Base-by-base conservation (phyloP, 2,113 vertebrate genomes). In the Jaculus jaculus region DNA sequence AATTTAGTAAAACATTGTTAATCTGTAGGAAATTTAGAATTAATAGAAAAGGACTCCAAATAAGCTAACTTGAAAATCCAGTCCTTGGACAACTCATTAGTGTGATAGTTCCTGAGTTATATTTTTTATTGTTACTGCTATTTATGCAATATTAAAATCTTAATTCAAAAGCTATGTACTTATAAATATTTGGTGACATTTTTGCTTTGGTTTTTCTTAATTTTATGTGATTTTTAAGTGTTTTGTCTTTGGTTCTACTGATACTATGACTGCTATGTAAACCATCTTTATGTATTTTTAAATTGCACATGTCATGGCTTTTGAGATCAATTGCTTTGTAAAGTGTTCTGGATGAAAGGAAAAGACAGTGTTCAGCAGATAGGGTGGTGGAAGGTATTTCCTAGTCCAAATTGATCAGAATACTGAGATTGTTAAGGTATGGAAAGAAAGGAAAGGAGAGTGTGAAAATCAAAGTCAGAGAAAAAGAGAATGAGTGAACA, bases 191-290 rank as follows among this genome's bases (percentile, higher is more conserved):
- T 73, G 37, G 9, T 69, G 34, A 21, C 15, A 72, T 84, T 51
- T 65, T 89, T 54, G 54, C 54, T 10, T 54, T 54, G 54, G 11
- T 54, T 54, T 54, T 15, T 12, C 54, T 54, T 54, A 79, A 84
- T 86, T 94, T 84, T 80, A 68, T 75, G 32, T 77, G 21, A 54
- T 65, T 0, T 3, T 3, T 77, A 23, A 2, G 1, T 75, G 15
- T 72, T 78, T 92, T 84, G 21, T 32, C 91, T 9, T 74, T 66
- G 75, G 9, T 60, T 81, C 77, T 39, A 84, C 82, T 85, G 91
- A 39, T 6, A 88, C 39, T 13, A 72, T 88, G 1, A 26, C 79
- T 7, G 42, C 34, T 71, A 78, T 81, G 51, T 82, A 79, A 89
- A 68, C 58, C 77, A 42, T 63, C 15, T 87, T 20, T 61, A 23